phyloP scores from a whole-genome alignment of 2,797 vertebrate species.

The Chiroxiphia lanceolata region DNA sequence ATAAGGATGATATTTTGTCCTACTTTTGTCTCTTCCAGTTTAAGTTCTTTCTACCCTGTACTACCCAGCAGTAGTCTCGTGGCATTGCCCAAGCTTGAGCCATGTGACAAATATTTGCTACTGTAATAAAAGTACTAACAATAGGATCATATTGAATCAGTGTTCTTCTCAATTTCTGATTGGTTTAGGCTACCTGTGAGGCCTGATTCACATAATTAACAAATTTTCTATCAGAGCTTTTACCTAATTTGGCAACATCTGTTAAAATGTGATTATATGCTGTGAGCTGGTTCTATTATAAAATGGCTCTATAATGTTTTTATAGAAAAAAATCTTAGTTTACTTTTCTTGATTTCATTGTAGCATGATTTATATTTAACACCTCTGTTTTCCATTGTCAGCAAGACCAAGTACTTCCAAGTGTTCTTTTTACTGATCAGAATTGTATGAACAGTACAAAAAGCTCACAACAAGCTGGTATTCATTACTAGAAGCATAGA shows the following conservation, averaged over 20 bases:
- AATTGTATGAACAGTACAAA: not conserved
- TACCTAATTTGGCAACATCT: slow-evolving; percentile 23
- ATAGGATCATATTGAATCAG: not conserved
- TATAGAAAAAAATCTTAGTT: not conserved
- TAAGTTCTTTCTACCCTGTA: not conserved
- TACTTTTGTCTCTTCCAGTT: not conserved
- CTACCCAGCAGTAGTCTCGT: not conserved
- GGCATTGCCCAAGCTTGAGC: not conserved
- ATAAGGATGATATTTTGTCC: not conserved
- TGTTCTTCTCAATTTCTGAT: not conserved
- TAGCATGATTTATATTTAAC: not conserved
- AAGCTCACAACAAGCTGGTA: not conserved
- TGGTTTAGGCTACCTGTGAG: not conserved
- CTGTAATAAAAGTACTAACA: not conserved
- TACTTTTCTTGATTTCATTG: not conserved
- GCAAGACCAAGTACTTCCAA: not conserved
- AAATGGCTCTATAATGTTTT: not conserved
- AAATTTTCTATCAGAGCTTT: not conserved
- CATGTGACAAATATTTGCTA: not conserved
- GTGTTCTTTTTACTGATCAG: not conserved
- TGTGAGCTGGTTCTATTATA: not conserved
- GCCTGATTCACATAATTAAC: not conserved
- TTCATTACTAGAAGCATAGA: slow-evolving; percentile 19
- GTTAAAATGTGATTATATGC: slow-evolving; percentile 26
- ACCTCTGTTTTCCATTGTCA: slow-evolving; percentile 26